Base-by-base conservation (phyloP, 2,888 invertebrate genomes). In the Drosophila tanythrix region DNA sequence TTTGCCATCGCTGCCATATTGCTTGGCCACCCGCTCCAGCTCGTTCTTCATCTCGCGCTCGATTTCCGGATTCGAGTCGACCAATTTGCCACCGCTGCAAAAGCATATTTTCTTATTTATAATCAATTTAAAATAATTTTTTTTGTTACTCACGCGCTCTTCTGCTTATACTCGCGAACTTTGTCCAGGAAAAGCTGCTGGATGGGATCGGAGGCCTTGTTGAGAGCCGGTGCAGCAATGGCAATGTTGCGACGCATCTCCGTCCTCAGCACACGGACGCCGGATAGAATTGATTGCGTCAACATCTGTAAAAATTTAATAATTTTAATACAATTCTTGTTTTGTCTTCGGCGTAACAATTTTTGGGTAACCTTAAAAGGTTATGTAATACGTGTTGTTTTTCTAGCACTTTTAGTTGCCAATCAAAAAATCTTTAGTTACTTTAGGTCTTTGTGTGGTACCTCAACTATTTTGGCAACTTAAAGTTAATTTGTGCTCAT, bases 181-280 rank as follows among this genome's bases (percentile, higher is more conserved):
- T 99, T 98, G 82, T 98, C 97, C 46, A 99, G 92, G 93, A 99
- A 99, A 59, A 99, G 94, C 93, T 98, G 96, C 93, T 99, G 99
- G 90, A 99, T 97, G 6, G 99, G 98, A 92, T 99, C 99, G 3
- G 94, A 93, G 3, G 95, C 96, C 92, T 96, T 97, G 89, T 95
- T 95, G 46, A 96, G 91, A 36, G 94, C 94, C 57, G 96, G 95
- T 51, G 96, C 96, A 58, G 95, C 93, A 55, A 97, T 94, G 65
- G 97, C 97, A 88, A 97, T 93, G 92, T 96, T 97, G 70, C 97
- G 95, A 62, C 95, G 95, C 80, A 94, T 93, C 76, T 95, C 93
- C 27, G 94, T 93, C 76, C 94, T 94, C 60, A 93, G 93, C 52
- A 93, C 94, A 88, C 94, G 94, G 48, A 94, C 92, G 71, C 94